A percentile compares a stretch with the other conserved stretches of the same genome.
Conservation (phyloP, 2,888 invertebrate species). For the Hololepta plana region DNA sequence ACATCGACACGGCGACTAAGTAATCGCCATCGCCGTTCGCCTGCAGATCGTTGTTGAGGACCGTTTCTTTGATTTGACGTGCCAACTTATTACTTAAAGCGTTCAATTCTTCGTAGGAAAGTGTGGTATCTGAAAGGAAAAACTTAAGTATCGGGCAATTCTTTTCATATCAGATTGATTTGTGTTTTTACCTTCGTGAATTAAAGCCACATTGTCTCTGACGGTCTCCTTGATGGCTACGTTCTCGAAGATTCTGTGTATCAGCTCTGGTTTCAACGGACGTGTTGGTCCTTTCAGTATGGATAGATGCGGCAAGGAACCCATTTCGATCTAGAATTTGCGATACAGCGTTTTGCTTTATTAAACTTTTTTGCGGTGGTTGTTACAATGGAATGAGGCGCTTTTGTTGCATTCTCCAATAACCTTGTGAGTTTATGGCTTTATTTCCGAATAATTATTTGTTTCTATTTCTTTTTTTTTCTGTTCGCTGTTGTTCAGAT, state of each 20-base stretch:
- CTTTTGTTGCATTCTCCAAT: no score
- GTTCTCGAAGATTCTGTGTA: constrained; percentile 38
- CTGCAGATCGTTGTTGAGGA: constrained; percentile 21
- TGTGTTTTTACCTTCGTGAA: constrained; percentile 33
- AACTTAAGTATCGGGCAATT: constrained; percentile 1
- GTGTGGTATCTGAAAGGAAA: not conserved
- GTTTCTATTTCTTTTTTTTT: no score
- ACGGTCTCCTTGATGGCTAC: constrained; percentile 32
- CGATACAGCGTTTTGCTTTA: no score
- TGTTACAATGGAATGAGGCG: no score
- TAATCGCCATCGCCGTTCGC: constrained; percentile 49
- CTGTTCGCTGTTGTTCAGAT: no score
- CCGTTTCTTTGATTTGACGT: constrained; percentile 30
- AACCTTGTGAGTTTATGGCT: no score
- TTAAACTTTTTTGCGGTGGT: no score
- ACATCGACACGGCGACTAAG: constrained; percentile 63
- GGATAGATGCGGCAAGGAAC: constrained; percentile 56
- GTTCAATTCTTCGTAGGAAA: constrained; percentile 37
- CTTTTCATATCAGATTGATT: not conserved
- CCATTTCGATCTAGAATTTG: constrained; percentile 33
- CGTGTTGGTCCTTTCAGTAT: constrained; percentile 43
- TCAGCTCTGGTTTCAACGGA: constrained; percentile 30
- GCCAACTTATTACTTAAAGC: constrained; percentile 38
- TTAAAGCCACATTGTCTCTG: constrained; percentile 38
- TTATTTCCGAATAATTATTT: no score